Evolutionary conservation across 2,113 vertebrate species (phyloP), one percentile per base, ranked within the genome.

Genomic region (human (Homo sapiens)): DNA sequence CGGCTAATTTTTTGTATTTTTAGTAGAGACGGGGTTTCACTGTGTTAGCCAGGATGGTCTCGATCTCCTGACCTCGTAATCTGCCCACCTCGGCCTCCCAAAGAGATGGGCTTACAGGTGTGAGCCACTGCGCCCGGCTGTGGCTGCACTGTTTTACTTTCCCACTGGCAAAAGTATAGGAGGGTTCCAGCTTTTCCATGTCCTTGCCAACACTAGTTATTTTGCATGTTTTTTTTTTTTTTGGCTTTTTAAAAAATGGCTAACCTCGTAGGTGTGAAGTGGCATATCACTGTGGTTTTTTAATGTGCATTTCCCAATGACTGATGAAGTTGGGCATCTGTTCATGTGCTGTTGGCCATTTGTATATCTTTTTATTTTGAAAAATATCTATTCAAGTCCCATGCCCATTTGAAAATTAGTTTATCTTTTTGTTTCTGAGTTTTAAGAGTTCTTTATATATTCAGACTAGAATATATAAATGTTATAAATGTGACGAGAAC

Each of bases 401-500:
- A 81, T 78, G 68, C 35, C 43, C 48, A n/a, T 68, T 90, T 96
- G 85, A 80, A 38, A 75, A 48, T 81, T 81, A 66, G 30, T 27
- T 55, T 81, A 84, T 66, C 50, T 82, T 94, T 97, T 52, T 57
- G 81, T 61, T 52, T n/a, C 81, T 93, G 81, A 55, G 10, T 59
- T 80, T 66, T 80, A 38, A 45, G 50, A 48, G 25, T 81, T 70
- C 38, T 72, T 90, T 57, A 64, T 52, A 43, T 35, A 32, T 87
- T 88, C 88, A 17, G 43, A 48, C 38, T 66, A 66, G 30, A 66
- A 66, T 66, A 66, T 66, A 66, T 66, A 66, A 66, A 66, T 66
- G 45, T 45, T 66, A 66, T 66, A 66, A 66, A 66, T 66, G 45
- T 45, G 27, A 45, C 25, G 27, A 45, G 25, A 75, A 75, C 25